These are phyloP conservation scores for Lomographa bimaculata DNA, from an alignment of 2,888 invertebrate genomes.

Conservation along the genomic window DNA sequence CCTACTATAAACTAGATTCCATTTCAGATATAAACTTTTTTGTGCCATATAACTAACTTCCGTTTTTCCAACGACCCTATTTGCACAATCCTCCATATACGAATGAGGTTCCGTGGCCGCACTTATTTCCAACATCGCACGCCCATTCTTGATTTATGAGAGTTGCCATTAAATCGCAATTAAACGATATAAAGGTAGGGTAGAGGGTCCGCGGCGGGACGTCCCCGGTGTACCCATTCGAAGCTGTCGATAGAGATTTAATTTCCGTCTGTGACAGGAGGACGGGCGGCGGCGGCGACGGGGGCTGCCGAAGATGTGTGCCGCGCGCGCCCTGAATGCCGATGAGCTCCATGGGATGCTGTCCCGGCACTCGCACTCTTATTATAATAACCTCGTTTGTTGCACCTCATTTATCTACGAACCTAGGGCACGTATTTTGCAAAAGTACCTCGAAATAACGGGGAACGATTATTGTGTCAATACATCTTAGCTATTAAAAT, in stretches of 20 bases:
- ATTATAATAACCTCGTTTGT: conserved; percentile 11
- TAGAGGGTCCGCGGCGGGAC: too few relatives aligned
- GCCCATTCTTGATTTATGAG: conserved; percentile 27
- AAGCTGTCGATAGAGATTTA: conserved; percentile 32
- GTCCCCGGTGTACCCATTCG: too few relatives aligned
- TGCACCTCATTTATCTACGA: conserved; percentile 2
- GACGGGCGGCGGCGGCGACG: conserved; percentile 1
- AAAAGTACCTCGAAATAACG: too few relatives aligned
- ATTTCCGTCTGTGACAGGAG: conserved; percentile 26
- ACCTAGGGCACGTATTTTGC: too few relatives aligned
- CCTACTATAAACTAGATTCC: conserved; percentile 18
- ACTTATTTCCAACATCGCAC: conserved; percentile 11
- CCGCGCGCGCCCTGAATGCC: conserved; percentile 26
- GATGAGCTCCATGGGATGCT: conserved; percentile 17
- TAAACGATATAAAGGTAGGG: conserved; percentile 25
- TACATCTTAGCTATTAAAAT: too few relatives aligned
- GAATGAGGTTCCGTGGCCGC: conserved; percentile 14
- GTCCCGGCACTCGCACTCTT: conserved; percentile 1
- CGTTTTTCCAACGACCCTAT: conserved; percentile 15
- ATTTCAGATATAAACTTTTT: conserved; percentile 22
- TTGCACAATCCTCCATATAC: conserved; percentile 15
- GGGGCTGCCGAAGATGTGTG: conserved; percentile 21
- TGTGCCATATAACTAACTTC: conserved; percentile 9
- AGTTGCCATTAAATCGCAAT: conserved; percentile 32
- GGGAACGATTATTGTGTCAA: too few relatives aligned